These are phyloP conservation scores for Microctenopoma lineatum DNA, from an alignment of 2,797 vertebrate genomes.

Conservation along the genomic window DNA sequence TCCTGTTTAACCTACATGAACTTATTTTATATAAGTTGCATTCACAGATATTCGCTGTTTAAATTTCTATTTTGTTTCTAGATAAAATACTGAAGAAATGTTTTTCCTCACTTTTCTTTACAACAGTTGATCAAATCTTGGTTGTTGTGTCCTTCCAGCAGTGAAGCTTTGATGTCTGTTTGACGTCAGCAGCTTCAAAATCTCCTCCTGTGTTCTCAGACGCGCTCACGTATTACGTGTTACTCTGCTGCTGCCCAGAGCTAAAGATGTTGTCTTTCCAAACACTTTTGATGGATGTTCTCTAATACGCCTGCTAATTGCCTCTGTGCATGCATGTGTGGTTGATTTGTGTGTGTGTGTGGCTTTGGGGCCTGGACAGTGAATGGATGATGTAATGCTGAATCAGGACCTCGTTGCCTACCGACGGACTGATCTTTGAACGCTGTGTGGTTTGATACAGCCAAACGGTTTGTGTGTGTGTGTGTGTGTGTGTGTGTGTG, in stretches of 20 bases:
- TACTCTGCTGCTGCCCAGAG: slow-evolving; percentile 9
- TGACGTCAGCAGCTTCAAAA: slow-evolving; percentile 29
- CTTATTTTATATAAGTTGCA: no score
- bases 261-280: slow-evolving; percentile 56
- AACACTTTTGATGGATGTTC: slow-evolving; percentile 62
- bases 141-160: neutral
- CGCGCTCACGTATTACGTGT: slow-evolving; percentile 25
- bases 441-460: slow-evolving; percentile 33
- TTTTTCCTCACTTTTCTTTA: no score
- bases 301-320: slow-evolving; percentile 49
- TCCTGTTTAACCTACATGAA: no score
- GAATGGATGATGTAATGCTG: slow-evolving; percentile 78
- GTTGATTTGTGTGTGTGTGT: slow-evolving; percentile 28
- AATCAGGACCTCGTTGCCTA: slow-evolving; percentile 49
- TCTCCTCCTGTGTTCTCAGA: slow-evolving; percentile 23
- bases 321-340: slow-evolving; percentile 21
- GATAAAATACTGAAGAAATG: no score
- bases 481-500: slow-evolving; percentile 6
- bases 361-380: slow-evolving; percentile 44
- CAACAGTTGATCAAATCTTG: neutral
- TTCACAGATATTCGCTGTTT: no score
- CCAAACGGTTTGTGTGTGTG: neutral
- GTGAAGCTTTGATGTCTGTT: slow-evolving; percentile 9
- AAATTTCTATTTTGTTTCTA: no score
- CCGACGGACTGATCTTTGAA: slow-evolving; percentile 41